A percentile compares a stretch with the other conserved stretches of the same genome.
phyloP scores from a whole-genome alignment of 1,140 invertebrate genomes.

The Harlomillsia oculata region DNA sequence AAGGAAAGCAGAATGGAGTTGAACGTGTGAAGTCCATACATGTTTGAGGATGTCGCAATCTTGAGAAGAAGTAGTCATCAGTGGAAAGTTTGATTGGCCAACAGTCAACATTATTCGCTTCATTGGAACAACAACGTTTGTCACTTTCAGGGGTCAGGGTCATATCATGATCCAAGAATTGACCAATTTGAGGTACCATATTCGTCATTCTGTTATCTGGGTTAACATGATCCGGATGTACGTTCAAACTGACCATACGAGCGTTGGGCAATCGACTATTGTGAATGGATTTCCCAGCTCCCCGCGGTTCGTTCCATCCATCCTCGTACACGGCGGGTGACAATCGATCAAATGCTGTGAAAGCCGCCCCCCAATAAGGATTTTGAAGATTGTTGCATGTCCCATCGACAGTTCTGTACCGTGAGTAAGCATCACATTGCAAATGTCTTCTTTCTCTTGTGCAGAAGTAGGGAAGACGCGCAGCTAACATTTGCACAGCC shows the following conservation, averaged over 20 bases:
- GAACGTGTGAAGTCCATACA: slow-evolving; percentile 34
- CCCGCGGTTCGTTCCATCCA: slow-evolving; percentile 29
- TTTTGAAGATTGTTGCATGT: slow-evolving; percentile 31
- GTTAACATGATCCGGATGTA: slow-evolving; percentile 85
- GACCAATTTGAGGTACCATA: slow-evolving; percentile 31
- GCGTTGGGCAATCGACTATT: slow-evolving; percentile 65
- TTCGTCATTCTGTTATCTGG: slow-evolving; percentile 45
- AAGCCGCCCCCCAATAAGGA: slow-evolving; percentile 25
- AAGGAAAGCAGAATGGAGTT: slow-evolving; percentile 30
- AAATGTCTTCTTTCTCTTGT: slow-evolving; percentile 13
- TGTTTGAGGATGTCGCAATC: slow-evolving; percentile 17
- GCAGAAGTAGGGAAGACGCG: slow-evolving; percentile 23
- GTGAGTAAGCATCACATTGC: slow-evolving; percentile 13
- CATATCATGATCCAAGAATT: slow-evolving; percentile 34
- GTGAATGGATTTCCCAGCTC: slow-evolving; percentile 56
- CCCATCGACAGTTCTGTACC: slow-evolving; percentile 29
- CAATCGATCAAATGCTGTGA: slow-evolving; percentile 25
- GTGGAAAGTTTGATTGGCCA: slow-evolving; percentile 55
- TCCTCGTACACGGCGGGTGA: slow-evolving; percentile 26
- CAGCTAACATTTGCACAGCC: slow-evolving; percentile 10
- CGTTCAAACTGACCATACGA: slow-evolving; percentile 71
- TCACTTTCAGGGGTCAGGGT: slow-evolving; percentile 27
- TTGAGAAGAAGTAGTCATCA: slow-evolving; percentile 80
- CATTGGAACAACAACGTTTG: slow-evolving; percentile 19
- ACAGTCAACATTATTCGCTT: slow-evolving; percentile 23